phyloP scores from a whole-genome alignment of 2,797 vertebrate species.

The Nannoperca obscura region DNA sequence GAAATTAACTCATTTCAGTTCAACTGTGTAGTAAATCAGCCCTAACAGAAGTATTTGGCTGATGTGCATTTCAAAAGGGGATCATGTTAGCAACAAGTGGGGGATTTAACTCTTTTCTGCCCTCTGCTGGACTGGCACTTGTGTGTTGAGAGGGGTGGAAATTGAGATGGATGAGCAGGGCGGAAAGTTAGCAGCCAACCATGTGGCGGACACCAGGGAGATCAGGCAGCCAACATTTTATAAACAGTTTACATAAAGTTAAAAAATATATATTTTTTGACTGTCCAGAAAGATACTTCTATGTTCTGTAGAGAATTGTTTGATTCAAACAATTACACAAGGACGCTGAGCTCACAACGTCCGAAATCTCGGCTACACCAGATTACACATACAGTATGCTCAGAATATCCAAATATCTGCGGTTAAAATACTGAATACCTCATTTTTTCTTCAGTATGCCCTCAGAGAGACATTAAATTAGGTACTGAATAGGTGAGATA shows the following conservation, averaged over 20 bases:
- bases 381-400: neutral
- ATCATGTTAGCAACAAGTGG: slow-evolving; percentile 47
- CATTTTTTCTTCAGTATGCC: neutral
- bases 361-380: neutral
- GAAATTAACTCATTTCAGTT: neutral
- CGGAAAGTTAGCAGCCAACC: neutral
- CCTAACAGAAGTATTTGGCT: neutral
- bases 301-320: neutral
- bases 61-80: neutral
- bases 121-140: slow-evolving; percentile 77
- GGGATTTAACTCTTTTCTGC: slow-evolving; percentile 71
- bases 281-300: neutral
- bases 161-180: neutral
- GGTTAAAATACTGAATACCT: neutral
- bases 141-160: slow-evolving; percentile 16
- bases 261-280: neutral
- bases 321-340: neutral
- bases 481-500: neutral
- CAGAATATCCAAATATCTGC: neutral
- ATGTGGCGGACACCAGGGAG: neutral
- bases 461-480: neutral
- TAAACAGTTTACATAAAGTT: neutral
- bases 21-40: neutral
- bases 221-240: neutral
- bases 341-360: neutral